Conservation (phyloP, 2,888 invertebrate genomes). For the Acanthococcus lagerstroemiae region DNA sequence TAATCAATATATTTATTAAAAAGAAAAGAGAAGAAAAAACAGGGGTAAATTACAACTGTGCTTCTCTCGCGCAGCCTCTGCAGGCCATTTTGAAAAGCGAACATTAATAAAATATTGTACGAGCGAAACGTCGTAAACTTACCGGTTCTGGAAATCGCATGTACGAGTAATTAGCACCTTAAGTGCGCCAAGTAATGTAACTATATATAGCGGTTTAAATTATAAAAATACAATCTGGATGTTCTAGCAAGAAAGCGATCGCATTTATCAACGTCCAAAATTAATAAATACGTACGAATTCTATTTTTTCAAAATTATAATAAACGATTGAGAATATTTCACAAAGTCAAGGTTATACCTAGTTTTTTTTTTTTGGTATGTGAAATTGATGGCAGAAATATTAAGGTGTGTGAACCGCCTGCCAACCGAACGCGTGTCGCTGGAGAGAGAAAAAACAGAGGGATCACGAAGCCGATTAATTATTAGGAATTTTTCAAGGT, state of each 20-base stretch:
- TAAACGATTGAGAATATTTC: background rate
- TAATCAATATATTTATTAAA: background rate
- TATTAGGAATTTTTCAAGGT: too few relatives aligned
- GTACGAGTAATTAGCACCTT: constrained; percentile 5
- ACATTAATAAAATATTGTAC: constrained; percentile 14
- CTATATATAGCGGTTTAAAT: background rate
- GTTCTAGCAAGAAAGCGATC: background rate
- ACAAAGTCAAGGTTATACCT: too few relatives aligned
- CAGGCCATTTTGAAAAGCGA: constrained; percentile 18
- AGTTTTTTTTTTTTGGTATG: too few relatives aligned
- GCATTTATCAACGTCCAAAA: background rate
- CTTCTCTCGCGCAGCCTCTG: constrained; percentile 6
- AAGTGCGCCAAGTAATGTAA: background rate
- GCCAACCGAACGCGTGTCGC: too few relatives aligned
- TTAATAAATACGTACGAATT: background rate
- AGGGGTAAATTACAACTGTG: constrained; percentile 20
- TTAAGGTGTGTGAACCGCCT: too few relatives aligned
- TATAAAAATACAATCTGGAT: background rate
- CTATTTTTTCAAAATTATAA: background rate
- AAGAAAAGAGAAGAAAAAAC: background rate
- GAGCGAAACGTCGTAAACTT: constrained; percentile 19
- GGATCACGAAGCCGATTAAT: too few relatives aligned
- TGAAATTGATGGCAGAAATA: too few relatives aligned
- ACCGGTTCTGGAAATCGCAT: constrained; percentile 13
- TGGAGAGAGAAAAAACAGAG: background rate